Percentiles rank a stretch among this genome's conserved stretches.
Conservation (phyloP, 2,113 vertebrate genomes). For the Rhizomys pruinosus region DNA sequence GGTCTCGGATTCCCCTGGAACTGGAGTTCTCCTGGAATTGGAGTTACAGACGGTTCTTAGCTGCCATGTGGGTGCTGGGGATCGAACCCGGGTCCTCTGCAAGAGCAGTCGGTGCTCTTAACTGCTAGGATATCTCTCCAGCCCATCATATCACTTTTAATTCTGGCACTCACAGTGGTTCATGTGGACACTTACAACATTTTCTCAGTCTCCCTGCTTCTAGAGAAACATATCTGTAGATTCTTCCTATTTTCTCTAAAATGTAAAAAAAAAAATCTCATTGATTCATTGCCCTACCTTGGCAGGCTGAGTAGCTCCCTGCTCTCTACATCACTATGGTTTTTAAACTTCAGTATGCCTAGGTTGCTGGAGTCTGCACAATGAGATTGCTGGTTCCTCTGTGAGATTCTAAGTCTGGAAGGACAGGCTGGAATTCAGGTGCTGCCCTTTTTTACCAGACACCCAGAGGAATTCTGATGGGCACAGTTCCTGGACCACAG, state of each 20-base stretch:
- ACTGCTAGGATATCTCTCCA: too few relatives aligned
- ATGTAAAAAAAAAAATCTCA: too few relatives aligned
- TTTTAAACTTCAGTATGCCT: not conserved
- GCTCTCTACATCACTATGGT: too few relatives aligned
- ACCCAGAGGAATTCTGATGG: not conserved
- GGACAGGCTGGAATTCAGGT: not conserved
- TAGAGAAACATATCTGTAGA: not conserved
- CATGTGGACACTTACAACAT: not conserved
- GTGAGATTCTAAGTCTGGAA: not conserved
- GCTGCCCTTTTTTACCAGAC: not conserved
- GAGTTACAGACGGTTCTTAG: too few relatives aligned
- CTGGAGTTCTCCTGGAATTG: too few relatives aligned
- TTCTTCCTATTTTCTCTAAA: too few relatives aligned
- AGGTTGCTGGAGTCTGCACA: not conserved
- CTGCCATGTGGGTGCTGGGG: too few relatives aligned
- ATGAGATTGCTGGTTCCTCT: not conserved
- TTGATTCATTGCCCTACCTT: not conserved
- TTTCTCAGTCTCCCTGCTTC: not conserved
- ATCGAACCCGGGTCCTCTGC: too few relatives aligned
- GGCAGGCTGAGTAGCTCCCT: too few relatives aligned
- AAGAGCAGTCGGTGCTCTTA: too few relatives aligned
- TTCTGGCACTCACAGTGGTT: not conserved
- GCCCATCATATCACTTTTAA: not conserved
- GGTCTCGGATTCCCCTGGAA: too few relatives aligned
- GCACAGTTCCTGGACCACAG: not conserved